Evolutionary conservation across 2,113 vertebrate genomes (phyloP).

Genomic region (Scortum barcoo): DNA sequence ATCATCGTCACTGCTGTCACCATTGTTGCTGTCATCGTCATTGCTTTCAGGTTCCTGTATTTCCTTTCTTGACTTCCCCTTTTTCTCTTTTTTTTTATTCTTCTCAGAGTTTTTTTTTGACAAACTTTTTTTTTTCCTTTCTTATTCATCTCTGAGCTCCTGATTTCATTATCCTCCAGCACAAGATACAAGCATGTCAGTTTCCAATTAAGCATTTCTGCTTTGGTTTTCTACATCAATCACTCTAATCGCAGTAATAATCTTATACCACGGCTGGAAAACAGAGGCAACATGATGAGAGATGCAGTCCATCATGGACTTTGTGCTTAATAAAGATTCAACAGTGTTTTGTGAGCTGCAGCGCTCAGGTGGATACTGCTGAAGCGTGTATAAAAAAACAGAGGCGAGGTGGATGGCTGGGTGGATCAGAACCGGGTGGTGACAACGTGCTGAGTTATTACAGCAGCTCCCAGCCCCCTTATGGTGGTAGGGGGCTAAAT

Average conservation of each 20-base stretch:
- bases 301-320: conserved; percentile 35
- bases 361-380: not conserved
- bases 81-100: not conserved
- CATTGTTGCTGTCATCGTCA: not conserved
- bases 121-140: not conserved
- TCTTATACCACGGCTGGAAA: conserved; percentile 28
- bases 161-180: not conserved
- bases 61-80: not conserved
- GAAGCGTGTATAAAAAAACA: not conserved
- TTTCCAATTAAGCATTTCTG: not conserved
- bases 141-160: not conserved
- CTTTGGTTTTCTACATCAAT: conserved; percentile 7
- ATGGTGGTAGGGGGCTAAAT: conserved; percentile 73
- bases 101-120: not conserved
- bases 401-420: not conserved
- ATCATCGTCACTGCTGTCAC: conserved; percentile 17
- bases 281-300: conserved; percentile 32
- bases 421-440: conserved; percentile 33
- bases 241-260: not conserved
- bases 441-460: conserved; percentile 54
- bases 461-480: conserved; percentile 62
- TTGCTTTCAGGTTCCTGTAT: not conserved
- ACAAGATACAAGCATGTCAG: conserved; percentile 1
- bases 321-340: conserved; percentile 54
- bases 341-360: conserved; percentile 43